Evolutionary conservation across 2,797 vertebrate genomes (phyloP), one percentile per base, ranked within the genome.

Genomic region (Crenuchus spilurus): DNA sequence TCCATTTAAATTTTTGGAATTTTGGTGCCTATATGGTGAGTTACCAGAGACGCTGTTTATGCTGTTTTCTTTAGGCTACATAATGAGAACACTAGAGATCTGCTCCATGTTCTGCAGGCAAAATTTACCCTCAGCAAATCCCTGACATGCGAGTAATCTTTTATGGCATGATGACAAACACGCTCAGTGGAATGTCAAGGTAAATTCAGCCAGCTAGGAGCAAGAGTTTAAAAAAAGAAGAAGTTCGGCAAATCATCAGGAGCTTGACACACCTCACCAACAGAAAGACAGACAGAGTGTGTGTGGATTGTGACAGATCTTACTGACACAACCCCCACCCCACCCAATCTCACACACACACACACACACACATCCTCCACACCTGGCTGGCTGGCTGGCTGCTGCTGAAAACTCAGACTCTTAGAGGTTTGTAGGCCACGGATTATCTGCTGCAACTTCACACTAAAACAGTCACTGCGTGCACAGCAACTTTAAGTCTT

Each of bases 361-460:
- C n/a, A n/a, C n/a, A n/a, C n/a, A n/a, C n/a, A n/a, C n/a, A 74
- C 70, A 81, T 83, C 82, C 82, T 81, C 72, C 73, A 46, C 82
- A 83, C 76, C 76, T 83, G 82, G 61, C 46, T 41, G 49, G 61
- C 46, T 41, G 49, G 44, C 44, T 74, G 58, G 3, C 67, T 68
- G 65, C 20, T 66, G 54, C 65, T 33, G 14, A 70, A 74, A 46
- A 60, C 57, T 37, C 51, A 54, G 9, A 54, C 69, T 75, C 57
- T 1, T 60, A 61, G 46, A 73, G 73, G 72, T 81, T 74, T 81
- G 67, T 75, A 81, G 79, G 79, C 64, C 71, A 65, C 33, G 51
- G 51, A 52, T 77, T 71, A 76, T 76, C 76, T 68, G 71, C 28
- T 54, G 41, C 65, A 74, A 74, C 74, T 55, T 24, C 57, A 41